Evolutionary conservation across 2,797 vertebrate genomes (phyloP).

Genomic region (Sebastes kiyomatsui): DNA sequence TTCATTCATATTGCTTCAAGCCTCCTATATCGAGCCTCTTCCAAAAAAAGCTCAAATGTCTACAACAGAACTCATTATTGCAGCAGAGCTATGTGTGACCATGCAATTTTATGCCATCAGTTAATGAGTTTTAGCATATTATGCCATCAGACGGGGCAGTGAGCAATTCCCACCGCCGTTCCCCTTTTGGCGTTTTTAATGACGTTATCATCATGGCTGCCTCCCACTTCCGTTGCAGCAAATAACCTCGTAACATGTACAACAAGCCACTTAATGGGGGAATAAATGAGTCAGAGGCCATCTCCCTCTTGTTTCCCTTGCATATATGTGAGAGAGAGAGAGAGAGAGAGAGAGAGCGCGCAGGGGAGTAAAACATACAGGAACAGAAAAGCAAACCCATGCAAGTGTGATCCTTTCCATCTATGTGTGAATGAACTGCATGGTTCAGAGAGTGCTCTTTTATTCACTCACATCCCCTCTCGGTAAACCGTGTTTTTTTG

Average conservation of each 20-base stretch:
- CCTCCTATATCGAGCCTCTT: not conserved
- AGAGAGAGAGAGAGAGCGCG: too few relatives aligned
- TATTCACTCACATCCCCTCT: slow-evolving; percentile 40
- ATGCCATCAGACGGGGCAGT: slow-evolving; percentile 30
- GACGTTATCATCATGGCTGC: slow-evolving; percentile 51
- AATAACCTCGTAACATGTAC: slow-evolving; percentile 53
- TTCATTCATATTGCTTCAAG: not conserved
- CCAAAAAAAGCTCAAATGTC: not conserved
- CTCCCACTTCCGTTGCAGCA: slow-evolving; percentile 41
- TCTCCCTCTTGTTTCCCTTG: slow-evolving; percentile 19
- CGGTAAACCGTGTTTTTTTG: slow-evolving; percentile 39
- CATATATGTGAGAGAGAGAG: not conserved
- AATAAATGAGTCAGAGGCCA: slow-evolving; percentile 63
- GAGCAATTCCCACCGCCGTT: slow-evolving; percentile 34
- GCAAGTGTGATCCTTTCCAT: slow-evolving; percentile 35
- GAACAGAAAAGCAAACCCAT: slow-evolving; percentile 27
- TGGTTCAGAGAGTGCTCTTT: slow-evolving; percentile 35
- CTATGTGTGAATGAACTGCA: slow-evolving; percentile 54
- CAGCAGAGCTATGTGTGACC: slow-evolving; percentile 15
- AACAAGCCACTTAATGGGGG: slow-evolving; percentile 59
- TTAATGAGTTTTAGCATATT: slow-evolving; percentile 43
- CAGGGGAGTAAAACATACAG: slow-evolving; percentile 24
- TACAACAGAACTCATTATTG: not conserved
- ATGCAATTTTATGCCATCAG: slow-evolving; percentile 18
- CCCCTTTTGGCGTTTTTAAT: slow-evolving; percentile 48